Evolutionary conservation across 2,113 vertebrate genomes (phyloP).

Genomic region (Mormyrus lacerda): DNA sequence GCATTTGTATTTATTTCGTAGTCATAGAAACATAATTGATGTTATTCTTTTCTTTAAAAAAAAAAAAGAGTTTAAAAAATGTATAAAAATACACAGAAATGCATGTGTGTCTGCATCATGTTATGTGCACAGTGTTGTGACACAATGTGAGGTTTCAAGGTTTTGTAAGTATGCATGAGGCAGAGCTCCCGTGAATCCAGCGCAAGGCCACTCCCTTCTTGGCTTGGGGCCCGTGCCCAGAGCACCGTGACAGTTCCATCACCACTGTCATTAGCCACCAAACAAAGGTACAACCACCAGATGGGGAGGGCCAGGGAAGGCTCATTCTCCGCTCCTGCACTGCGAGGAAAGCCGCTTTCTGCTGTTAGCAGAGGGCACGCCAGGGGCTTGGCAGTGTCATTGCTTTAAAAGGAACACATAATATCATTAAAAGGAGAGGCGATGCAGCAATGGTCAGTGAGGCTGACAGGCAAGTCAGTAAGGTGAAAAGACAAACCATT

Average conservation of each 20-base stretch:
- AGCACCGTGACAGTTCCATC: conserved; percentile 61
- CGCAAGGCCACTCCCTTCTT: conserved; percentile 15
- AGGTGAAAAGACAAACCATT: background rate
- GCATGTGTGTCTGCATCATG: background rate
- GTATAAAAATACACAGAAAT: background rate
- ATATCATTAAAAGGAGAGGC: background rate
- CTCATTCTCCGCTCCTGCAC: background rate
- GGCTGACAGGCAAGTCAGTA: background rate
- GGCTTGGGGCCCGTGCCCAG: conserved; percentile 46
- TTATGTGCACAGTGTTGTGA: background rate
- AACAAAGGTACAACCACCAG: conserved; percentile 46
- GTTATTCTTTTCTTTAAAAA: background rate
- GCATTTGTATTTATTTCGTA: background rate
- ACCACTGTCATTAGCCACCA: conserved; percentile 52
- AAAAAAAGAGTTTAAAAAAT: background rate
- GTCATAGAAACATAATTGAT: background rate
- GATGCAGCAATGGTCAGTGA: background rate
- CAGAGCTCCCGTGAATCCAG: conserved; percentile 15
- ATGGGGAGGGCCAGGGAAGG: conserved; percentile 26
- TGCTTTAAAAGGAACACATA: background rate
- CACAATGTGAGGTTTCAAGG: background rate
- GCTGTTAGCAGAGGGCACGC: conserved; percentile 36
- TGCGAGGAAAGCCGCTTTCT: conserved; percentile 31
- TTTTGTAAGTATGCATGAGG: background rate
- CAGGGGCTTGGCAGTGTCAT: background rate